A percentile compares a stretch with the other conserved stretches of the same genome.
Conservation (phyloP, 1,140 invertebrate species). For the Capitella teleta region DNA sequence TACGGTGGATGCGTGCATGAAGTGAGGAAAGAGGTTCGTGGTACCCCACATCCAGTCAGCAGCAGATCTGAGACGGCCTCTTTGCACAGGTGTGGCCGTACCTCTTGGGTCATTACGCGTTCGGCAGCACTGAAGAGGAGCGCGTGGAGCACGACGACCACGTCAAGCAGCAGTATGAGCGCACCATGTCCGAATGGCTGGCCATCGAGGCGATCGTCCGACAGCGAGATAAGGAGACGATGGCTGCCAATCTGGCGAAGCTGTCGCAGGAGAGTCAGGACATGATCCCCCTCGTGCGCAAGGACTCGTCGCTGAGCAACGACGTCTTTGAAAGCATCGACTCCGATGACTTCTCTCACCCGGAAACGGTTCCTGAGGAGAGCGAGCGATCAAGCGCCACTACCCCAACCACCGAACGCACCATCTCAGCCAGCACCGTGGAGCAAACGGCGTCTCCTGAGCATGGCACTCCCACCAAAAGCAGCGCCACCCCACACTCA, state of each 20-base stretch:
- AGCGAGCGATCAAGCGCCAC: constrained; percentile 23
- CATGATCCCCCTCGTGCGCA: constrained; percentile 40
- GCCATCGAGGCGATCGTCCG: constrained; percentile 82
- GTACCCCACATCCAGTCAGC: too few species aligned
- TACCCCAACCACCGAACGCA: background rate
- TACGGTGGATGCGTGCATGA: constrained; percentile 71
- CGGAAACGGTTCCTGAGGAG: constrained; percentile 37
- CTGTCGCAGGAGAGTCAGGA: constrained; percentile 17
- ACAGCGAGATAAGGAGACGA: constrained; percentile 63
- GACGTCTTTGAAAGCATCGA: constrained; percentile 47
- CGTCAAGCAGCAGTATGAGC: constrained; percentile 66
- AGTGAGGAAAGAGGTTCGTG: constrained; percentile 62
- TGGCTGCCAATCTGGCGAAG: constrained; percentile 28
- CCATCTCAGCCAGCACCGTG: background rate
- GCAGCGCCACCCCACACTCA: background rate
- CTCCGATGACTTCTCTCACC: constrained; percentile 34
- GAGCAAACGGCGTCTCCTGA: background rate
- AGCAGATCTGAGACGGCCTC: background rate
- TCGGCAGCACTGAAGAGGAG: constrained; percentile 61
- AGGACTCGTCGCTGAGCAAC: constrained; percentile 47
- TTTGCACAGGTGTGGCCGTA: constrained; percentile 70
- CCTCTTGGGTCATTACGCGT: constrained; percentile 72
- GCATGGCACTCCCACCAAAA: background rate
- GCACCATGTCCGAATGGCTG: constrained; percentile 85
- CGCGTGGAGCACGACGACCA: constrained; percentile 54